Conservation (phyloP, 2,888 invertebrate genomes). For the Iphiclides podalirius region DNA sequence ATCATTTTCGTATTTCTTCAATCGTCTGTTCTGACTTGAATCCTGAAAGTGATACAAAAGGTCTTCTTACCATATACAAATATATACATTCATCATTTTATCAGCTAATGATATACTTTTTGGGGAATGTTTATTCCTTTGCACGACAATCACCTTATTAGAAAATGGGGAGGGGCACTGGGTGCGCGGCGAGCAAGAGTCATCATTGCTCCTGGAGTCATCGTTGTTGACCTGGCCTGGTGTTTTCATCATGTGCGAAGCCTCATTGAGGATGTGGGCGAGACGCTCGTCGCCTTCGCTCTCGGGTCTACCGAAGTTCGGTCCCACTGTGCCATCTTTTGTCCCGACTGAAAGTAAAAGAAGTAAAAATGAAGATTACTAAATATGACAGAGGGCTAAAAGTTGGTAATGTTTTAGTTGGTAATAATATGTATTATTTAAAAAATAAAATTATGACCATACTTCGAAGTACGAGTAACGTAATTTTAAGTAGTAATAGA, state of each 20-base stretch:
- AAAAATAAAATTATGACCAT: no score
- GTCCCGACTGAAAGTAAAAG: constrained; percentile 78
- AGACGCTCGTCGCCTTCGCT: constrained; percentile 93
- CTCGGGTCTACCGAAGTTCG: constrained; percentile 88
- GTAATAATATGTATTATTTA: no score
- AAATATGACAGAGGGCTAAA: no score
- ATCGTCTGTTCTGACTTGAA: constrained; percentile 85
- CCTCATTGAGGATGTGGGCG: constrained; percentile 95
- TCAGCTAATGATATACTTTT: no score
- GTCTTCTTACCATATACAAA: no score
- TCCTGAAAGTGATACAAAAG: constrained; percentile 58
- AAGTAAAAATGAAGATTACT: no score
- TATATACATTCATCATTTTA: no score
- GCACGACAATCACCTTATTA: constrained; percentile 15
- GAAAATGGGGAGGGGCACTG: constrained; percentile 91
- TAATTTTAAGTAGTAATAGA: no score
- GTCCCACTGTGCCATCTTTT: constrained; percentile 88
- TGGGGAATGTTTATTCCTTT: no score
- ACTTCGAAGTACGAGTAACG: no score
- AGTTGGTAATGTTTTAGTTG: no score
- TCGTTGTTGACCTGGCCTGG: constrained; percentile 71
- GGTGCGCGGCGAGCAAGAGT: constrained; percentile 88
- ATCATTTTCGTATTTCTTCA: constrained; percentile 94
- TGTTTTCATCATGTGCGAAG: constrained; percentile 92
- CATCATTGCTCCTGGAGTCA: constrained; percentile 87